phyloP scores from a whole-genome alignment of 2,113 vertebrate genomes.

The Rhinogobius similis region DNA sequence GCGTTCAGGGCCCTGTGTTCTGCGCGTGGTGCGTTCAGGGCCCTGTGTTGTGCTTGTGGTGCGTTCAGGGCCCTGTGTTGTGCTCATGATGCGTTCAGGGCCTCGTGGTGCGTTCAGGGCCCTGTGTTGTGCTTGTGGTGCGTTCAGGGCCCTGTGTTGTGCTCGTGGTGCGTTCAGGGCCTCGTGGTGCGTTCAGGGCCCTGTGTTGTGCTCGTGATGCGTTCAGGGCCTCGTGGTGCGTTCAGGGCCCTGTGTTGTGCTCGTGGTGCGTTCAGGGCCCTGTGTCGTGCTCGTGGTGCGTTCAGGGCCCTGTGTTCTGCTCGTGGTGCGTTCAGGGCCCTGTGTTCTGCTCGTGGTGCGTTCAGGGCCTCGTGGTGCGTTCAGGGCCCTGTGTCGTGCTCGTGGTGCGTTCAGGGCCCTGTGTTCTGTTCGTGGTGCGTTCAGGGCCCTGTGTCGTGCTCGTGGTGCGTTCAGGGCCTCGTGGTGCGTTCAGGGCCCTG shows the following conservation, averaged over 20 bases:
- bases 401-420: neutral
- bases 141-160: too few species aligned
- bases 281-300: too few species aligned
- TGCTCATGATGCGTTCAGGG: neutral
- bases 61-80: neutral
- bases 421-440: neutral
- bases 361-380: too few species aligned
- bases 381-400: neutral
- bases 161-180: neutral
- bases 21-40: neutral
- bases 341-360: too few species aligned
- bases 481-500: neutral
- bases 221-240: slow-evolving; percentile 55
- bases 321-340: too few species aligned
- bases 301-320: too few species aligned
- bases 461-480: neutral
- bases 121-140: neutral
- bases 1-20: neutral
- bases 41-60: neutral
- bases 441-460: too few species aligned
- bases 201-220: neutral
- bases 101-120: slow-evolving; percentile 53
- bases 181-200: neutral
- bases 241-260: neutral
- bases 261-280: too few species aligned